These are phyloP conservation scores for Caenorhabditis sp. DNA, from an alignment of 2,888 invertebrate species.

Conservation along the genomic window DNA sequence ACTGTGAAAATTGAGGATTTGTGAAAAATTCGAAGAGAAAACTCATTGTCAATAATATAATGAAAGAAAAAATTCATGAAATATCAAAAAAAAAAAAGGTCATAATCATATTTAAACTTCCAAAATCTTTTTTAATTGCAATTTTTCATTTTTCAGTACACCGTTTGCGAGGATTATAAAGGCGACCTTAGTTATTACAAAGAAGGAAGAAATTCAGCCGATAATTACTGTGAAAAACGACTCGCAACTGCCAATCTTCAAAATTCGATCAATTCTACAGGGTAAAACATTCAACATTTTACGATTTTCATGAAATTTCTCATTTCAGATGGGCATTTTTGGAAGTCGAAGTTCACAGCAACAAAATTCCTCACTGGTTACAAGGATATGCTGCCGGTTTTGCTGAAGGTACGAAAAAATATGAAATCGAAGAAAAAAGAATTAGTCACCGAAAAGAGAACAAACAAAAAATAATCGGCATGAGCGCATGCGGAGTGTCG, in stretches of 20 bases:
- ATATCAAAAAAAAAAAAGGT: no score
- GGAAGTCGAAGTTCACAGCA: constrained; percentile 61
- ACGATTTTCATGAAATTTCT: background rate
- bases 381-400: constrained; percentile 68
- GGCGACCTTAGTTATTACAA: constrained; percentile 48
- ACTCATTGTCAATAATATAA: no score
- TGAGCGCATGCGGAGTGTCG: constrained; percentile 24
- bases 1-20: background rate
- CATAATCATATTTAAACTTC: no score
- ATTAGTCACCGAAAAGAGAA: background rate
- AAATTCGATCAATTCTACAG: constrained; percentile 57
- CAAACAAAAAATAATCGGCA: background rate
- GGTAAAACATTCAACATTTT: constrained; percentile 28
- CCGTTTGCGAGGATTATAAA: constrained; percentile 41
- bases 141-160: constrained; percentile 37
- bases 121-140: no score
- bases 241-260: constrained; percentile 50
- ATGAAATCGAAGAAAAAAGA: background rate
- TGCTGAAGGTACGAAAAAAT: constrained; percentile 57
- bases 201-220: constrained; percentile 31
- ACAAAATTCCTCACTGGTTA: constrained; percentile 51
- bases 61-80: no score
- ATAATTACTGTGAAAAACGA: constrained; percentile 44
- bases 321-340: constrained; percentile 56
- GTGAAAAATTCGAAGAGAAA: no score